A percentile compares a stretch with the other conserved stretches of the same genome.
Evolutionary conservation across 2,113 vertebrate species (phyloP).

Genomic region (Oncorhynchus kisutch): DNA sequence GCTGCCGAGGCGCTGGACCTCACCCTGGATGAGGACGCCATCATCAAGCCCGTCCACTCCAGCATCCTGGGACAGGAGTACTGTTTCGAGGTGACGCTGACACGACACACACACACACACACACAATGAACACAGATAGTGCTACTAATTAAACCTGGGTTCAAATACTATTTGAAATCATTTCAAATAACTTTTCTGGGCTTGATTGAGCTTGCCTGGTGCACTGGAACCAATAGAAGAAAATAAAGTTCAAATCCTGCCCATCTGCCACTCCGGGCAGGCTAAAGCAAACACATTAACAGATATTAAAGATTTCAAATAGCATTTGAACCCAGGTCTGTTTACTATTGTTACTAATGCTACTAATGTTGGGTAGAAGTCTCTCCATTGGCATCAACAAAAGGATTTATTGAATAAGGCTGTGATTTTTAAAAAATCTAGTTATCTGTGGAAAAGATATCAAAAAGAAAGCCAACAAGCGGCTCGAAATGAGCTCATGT

Average conservation of each 20-base stretch:
- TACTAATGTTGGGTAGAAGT: not conserved
- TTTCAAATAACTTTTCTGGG: too few relatives aligned
- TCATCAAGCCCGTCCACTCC: conserved; percentile 95
- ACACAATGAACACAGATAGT: too few relatives aligned
- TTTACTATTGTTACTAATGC: not conserved
- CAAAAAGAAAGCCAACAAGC: not conserved
- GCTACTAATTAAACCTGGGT: too few relatives aligned
- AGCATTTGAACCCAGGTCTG: not conserved
- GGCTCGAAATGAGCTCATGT: conserved; percentile 25
- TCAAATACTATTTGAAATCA: too few relatives aligned
- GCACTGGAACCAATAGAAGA: too few relatives aligned
- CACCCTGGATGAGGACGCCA: conserved; percentile 91
- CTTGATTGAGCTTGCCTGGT: too few relatives aligned
- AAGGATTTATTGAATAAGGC: not conserved
- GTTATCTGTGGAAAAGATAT: not conserved
- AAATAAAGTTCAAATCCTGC: too few relatives aligned
- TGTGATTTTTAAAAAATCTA: not conserved
- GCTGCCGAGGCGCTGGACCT: conserved; percentile 93
- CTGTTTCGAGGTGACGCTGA: conserved; percentile 87
- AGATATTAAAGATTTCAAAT: too few relatives aligned
- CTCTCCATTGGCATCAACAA: not conserved
- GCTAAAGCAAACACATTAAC: too few relatives aligned
- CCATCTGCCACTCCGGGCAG: too few relatives aligned
- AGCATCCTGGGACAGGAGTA: conserved; percentile 97
- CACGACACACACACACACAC: not conserved